Conservation (phyloP, 2,888 invertebrate species). For the Tenthredo distinguenda region DNA sequence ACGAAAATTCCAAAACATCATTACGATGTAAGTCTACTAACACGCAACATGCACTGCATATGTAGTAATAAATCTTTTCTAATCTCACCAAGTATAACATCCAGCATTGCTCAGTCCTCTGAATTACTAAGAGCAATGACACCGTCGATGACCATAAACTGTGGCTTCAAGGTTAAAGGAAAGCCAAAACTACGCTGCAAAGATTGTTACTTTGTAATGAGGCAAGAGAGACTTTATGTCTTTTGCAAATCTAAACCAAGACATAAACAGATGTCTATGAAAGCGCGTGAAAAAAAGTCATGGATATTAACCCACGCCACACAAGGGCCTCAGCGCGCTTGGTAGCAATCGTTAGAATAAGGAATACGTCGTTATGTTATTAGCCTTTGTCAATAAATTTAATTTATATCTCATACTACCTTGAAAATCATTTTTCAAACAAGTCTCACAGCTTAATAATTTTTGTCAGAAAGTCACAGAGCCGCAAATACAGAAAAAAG, state of each 20-base stretch:
- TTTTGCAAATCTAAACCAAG: slow-evolving; percentile 88
- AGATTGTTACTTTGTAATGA: slow-evolving; percentile 87
- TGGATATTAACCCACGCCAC: slow-evolving; percentile 89
- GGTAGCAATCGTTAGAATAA: slow-evolving; percentile 71
- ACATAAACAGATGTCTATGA: slow-evolving; percentile 90
- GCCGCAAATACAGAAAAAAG: not conserved
- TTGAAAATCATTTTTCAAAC: not conserved
- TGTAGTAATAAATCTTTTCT: slow-evolving; percentile 5
- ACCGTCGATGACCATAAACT: slow-evolving; percentile 74
- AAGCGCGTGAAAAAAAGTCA: slow-evolving; percentile 84
- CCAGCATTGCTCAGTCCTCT: not conserved
- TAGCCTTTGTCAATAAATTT: not conserved
- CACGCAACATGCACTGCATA: slow-evolving; percentile 33
- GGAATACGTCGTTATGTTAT: slow-evolving; percentile 1
- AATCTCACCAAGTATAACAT: not conserved
- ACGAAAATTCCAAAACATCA: not conserved
- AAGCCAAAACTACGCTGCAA: slow-evolving; percentile 86
- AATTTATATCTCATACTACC: not conserved
- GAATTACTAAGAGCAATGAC: slow-evolving; percentile 10
- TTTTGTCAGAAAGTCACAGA: not conserved
- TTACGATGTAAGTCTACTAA: not conserved
- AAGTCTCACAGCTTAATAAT: not conserved
- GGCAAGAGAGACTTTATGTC: slow-evolving; percentile 85
- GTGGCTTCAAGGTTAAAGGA: slow-evolving; percentile 88
- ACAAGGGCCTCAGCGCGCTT: slow-evolving; percentile 81